Evolutionary conservation across 2,888 invertebrate genomes (phyloP).

Genomic region (Drosophila formosana): DNA sequence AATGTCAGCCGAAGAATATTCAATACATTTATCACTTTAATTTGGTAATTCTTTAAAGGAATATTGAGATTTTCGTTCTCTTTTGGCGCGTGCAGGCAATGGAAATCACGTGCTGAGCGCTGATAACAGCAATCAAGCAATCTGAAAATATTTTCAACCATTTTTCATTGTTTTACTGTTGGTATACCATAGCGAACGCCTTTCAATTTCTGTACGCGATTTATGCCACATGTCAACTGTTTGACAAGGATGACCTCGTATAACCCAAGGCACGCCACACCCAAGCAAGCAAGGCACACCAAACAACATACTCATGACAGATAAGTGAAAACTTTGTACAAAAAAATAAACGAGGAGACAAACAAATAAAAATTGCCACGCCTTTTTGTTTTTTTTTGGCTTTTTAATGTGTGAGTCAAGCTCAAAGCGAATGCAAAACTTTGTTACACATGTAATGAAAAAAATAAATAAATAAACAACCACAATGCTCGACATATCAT

Average conservation of each 20-base stretch:
- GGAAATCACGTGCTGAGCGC: slow-evolving; percentile 21
- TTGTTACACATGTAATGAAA: slow-evolving; percentile 80
- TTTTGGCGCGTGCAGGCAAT: slow-evolving; percentile 4
- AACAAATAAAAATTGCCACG: slow-evolving; percentile 26
- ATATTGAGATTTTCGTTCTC: slow-evolving; percentile 15
- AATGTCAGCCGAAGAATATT: not conserved
- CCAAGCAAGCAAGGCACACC: slow-evolving; percentile 8
- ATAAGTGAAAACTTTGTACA: slow-evolving; percentile 66
- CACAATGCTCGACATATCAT: slow-evolving; percentile 56
- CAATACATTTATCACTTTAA: slow-evolving; percentile 2
- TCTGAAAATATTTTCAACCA: slow-evolving; percentile 34
- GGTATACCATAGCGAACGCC: slow-evolving; percentile 39
- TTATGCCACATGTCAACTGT: slow-evolving; percentile 75
- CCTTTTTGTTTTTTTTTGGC: slow-evolving; percentile 28
- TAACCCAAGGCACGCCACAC: slow-evolving; percentile 42
- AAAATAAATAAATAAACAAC: slow-evolving; percentile 76
- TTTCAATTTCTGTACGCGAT: slow-evolving; percentile 68
- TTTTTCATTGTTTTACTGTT: slow-evolving; percentile 37
- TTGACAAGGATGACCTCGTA: slow-evolving; percentile 73
- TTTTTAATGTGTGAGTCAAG: slow-evolving; percentile 67
- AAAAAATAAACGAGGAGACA: slow-evolving; percentile 20
- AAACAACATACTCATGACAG: slow-evolving; percentile 43
- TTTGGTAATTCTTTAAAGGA: slow-evolving; percentile 8
- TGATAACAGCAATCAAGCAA: slow-evolving; percentile 18
- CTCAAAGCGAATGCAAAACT: slow-evolving; percentile 78